These are phyloP conservation scores for Diglossa cyanea DNA, from an alignment of 2,797 vertebrate species.

Conservation along the genomic window DNA sequence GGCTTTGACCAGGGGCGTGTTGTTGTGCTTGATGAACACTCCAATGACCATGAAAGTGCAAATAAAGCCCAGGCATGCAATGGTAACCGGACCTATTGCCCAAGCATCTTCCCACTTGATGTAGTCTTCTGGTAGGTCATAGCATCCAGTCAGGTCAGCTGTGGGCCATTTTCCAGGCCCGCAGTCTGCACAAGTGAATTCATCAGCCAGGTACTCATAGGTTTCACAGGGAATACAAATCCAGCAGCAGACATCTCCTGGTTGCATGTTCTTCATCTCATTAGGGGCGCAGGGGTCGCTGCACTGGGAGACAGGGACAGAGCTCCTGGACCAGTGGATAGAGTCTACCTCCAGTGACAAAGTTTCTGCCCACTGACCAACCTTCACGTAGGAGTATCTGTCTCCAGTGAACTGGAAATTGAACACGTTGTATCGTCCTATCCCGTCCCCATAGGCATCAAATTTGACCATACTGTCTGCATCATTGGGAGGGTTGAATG, in stretches of 20 bases:
- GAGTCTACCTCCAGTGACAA: slow-evolving; percentile 86
- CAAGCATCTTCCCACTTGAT: slow-evolving; percentile 98
- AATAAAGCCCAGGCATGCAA: slow-evolving; percentile 93
- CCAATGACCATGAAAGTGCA: slow-evolving; percentile 90
- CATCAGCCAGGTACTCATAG: slow-evolving; percentile 91
- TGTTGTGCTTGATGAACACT: slow-evolving; percentile 93
- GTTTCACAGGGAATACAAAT: slow-evolving; percentile 97
- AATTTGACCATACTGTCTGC: slow-evolving; percentile 92
- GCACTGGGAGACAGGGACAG: slow-evolving; percentile 90
- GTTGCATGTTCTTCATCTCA: slow-evolving; percentile 99
- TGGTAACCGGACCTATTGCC: slow-evolving; percentile 95
- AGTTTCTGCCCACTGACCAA: slow-evolving; percentile 95
- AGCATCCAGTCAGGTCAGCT: slow-evolving; percentile 89
- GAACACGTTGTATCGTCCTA: slow-evolving; percentile 97
- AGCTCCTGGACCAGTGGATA: slow-evolving; percentile 90
- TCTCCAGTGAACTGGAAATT: slow-evolving; percentile 88
- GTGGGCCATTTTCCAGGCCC: slow-evolving; percentile 93
- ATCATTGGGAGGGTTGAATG: slow-evolving; percentile 84
- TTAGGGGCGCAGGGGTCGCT: slow-evolving; percentile 96
- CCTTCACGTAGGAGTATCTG: slow-evolving; percentile 88
- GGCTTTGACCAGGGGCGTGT: slow-evolving; percentile 95
- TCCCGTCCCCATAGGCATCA: slow-evolving; percentile 91
- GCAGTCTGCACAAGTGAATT: slow-evolving; percentile 93
- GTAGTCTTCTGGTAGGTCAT: slow-evolving; percentile 95
- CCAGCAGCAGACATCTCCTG: slow-evolving; percentile 98